Conservation (phyloP, 1,140 invertebrate species). For the Calephelis virginiensis region DNA sequence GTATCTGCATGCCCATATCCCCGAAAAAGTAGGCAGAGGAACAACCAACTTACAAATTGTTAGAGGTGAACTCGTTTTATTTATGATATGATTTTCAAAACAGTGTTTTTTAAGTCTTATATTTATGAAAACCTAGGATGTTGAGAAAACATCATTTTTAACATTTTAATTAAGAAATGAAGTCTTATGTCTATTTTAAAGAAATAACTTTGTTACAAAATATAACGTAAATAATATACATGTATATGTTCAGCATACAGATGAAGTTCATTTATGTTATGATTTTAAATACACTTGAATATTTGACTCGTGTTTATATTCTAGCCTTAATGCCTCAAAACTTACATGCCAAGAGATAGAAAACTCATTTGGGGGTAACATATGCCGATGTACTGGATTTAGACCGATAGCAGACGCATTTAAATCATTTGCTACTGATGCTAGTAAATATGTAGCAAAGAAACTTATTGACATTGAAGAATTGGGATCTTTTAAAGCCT, state of each 20-base stretch:
- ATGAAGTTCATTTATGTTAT: too few relatives aligned
- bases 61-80: too few relatives aligned
- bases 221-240: neutral
- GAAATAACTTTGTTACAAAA: neutral
- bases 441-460: slow-evolving; percentile 33
- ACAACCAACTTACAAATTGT: too few relatives aligned
- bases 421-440: slow-evolving; percentile 51
- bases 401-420: slow-evolving; percentile 89
- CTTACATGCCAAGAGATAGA: slow-evolving; percentile 84
- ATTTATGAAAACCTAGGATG: too few relatives aligned
- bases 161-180: too few relatives aligned
- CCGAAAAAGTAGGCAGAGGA: too few relatives aligned
- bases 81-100: too few relatives aligned
- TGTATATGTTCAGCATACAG: too few relatives aligned
- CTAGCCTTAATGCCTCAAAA: slow-evolving; percentile 56
- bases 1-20: too few relatives aligned
- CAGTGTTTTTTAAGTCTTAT: too few relatives aligned
- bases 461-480: slow-evolving; percentile 78
- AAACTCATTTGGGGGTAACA: slow-evolving; percentile 88
- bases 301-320: slow-evolving; percentile 29
- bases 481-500: slow-evolving; percentile 42
- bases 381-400: slow-evolving; percentile 94
- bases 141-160: too few relatives aligned
- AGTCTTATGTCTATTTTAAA: too few relatives aligned
- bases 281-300: neutral